phyloP scores from a whole-genome alignment of 2,888 invertebrate species.

The Volucella zonaria region DNA sequence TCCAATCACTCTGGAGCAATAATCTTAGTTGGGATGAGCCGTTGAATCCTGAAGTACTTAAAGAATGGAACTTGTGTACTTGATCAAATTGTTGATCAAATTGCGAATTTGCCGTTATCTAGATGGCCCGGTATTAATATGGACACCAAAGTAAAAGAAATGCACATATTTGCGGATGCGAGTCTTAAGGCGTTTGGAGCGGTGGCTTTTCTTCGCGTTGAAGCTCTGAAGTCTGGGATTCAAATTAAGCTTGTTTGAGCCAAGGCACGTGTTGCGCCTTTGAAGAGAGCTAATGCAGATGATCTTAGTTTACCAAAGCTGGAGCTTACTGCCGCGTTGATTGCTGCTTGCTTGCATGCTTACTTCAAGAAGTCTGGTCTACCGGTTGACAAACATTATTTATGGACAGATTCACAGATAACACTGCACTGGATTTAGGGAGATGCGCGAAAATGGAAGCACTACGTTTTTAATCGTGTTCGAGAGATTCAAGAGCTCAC shows the following conservation, averaged over 20 bases:
- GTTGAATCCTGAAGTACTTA: background rate
- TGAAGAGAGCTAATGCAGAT: slow-evolving; percentile 3
- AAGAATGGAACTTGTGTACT: slow-evolving; percentile 1
- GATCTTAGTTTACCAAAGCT: slow-evolving; percentile 4
- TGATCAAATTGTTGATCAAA: background rate
- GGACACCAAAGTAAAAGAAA: background rate
- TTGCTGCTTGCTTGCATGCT: slow-evolving; percentile 16
- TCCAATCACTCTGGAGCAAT: background rate
- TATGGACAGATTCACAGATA: slow-evolving; percentile 34
- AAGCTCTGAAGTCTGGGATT: background rate
- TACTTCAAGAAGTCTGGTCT: background rate
- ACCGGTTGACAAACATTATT: background rate
- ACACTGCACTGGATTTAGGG: background rate
- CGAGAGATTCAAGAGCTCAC: slow-evolving; percentile 13
- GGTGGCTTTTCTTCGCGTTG: background rate
- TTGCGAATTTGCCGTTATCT: background rate
- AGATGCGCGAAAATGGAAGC: no score
- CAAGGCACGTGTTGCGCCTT: slow-evolving; percentile 5
- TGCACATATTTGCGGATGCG: slow-evolving; percentile 19
- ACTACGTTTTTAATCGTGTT: slow-evolving; percentile 11
- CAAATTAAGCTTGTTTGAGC: slow-evolving; percentile 1
- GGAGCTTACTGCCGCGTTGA: slow-evolving; percentile 13
- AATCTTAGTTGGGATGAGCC: slow-evolving; percentile 4
- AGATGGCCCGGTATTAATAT: background rate
- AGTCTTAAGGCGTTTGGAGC: slow-evolving; percentile 18